Base-by-base conservation (phyloP, 2,888 invertebrate species). In the Zhengitettix transpicula region DNA sequence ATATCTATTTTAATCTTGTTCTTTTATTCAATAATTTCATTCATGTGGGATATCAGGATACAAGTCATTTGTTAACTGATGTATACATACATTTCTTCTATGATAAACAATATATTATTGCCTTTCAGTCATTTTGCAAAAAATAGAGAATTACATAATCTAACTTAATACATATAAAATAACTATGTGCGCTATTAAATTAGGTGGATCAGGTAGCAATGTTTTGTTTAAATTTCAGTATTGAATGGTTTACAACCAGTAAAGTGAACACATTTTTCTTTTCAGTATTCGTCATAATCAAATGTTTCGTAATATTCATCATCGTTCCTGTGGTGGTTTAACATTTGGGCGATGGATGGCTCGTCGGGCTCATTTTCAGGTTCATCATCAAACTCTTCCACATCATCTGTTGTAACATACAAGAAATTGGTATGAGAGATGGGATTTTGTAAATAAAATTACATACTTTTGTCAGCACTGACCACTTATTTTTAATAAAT, bases 241-340 rank as follows among this genome's bases (percentile, higher is more conserved):
- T 28, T 28, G 28, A 28, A 28, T 28, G 28, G 28, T 28, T 28
- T 28, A 28, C 28, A 28, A 28, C 28, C 28, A 28, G 28, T 28
- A 28, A 28, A 28, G 28, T 28, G 28, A 28, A 28, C 28, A 28
- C 28, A 28, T 28, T 28, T 28, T 12, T 51, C 51, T 17, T 28
- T 51, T 68, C 74, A 78, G 69, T 79, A 80, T 60, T 87, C 85
- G 63, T 87, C 87, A 59, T 86, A 85, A 57, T 76, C 74, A 63
- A 75, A 75, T 57, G 72, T 77, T 64, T 82, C 83, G 58, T 79
- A 84, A 65, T 83, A 85, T 56, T 83, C 81, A 10, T 81, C 81
- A 16, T 81, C 81, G n/a, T 78, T 77, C 60, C 80, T 78, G 65
- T 83, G 83, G 47, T 74, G 73, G 52, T 73, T 72, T 60, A 76